Conservation (phyloP, 64 coral and sea anemone genomes). For the Porites australiensis region DNA sequence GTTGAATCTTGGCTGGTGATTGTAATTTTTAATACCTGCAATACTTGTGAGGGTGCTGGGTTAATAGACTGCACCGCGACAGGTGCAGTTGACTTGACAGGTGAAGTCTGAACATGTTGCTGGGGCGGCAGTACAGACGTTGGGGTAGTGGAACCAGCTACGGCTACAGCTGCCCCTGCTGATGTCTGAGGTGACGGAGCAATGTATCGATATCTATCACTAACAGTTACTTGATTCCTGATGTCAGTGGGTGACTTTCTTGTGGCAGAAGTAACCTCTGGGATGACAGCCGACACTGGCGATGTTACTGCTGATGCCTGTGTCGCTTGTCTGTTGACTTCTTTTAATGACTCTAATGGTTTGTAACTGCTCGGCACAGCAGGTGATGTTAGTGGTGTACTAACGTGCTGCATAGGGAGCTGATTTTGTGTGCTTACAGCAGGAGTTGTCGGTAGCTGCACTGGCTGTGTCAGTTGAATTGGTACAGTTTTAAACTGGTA, state of each 20-base stretch:
- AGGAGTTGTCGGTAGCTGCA: conserved; percentile 11
- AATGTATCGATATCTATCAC: conserved; percentile 85
- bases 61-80: neutral
- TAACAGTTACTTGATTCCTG: conserved; percentile 83
- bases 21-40: conserved; percentile 4
- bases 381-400: neutral
- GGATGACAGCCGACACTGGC: conserved; percentile 77
- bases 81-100: neutral
- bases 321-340: conserved; percentile 79
- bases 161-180: conserved; percentile 3
- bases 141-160: neutral
- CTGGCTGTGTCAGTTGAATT: conserved; percentile 21
- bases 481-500: neutral
- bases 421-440: conserved; percentile 28
- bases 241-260: conserved; percentile 50
- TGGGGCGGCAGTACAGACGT: too few species aligned
- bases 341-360: conserved; percentile 87
- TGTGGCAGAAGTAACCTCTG: neutral
- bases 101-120: conserved; percentile 35
- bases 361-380: conserved; percentile 39
- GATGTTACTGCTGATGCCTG: conserved; percentile 58
- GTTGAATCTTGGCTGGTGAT: too few species aligned
- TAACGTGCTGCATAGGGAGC: conserved; percentile 10
- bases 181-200: conserved; percentile 54
- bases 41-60: neutral